Percentiles rank a stretch among this genome's conserved stretches.
These are phyloP conservation scores for Intellagama lesueurii DNA, from an alignment of 2,797 vertebrate genomes.

Conservation along the genomic window DNA sequence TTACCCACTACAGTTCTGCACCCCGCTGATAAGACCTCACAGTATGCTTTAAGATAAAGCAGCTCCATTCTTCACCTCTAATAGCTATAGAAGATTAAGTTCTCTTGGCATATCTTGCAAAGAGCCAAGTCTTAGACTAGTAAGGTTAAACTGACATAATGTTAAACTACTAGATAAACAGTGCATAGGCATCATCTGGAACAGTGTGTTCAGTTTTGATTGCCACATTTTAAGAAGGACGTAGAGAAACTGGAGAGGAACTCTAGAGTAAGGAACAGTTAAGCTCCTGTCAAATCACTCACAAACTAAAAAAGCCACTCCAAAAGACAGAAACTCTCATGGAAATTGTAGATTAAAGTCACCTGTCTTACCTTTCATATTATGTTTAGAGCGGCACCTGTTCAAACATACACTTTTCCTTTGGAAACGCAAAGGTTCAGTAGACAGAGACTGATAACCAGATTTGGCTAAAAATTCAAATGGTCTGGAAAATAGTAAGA, in stretches of 20 bases:
- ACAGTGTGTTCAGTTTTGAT: constrained; percentile 18
- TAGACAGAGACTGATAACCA: not conserved
- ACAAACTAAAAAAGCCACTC: not conserved
- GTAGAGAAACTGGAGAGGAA: constrained; percentile 1
- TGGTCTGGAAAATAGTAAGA: not conserved
- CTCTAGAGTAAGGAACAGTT: not conserved
- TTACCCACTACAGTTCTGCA: not conserved
- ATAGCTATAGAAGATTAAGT: not conserved
- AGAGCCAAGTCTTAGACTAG: not conserved
- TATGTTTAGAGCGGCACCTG: too few relatives aligned
- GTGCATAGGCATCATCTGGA: constrained; percentile 35
- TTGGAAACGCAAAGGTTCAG: not conserved
- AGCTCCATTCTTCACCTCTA: constrained; percentile 20
- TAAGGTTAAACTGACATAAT: constrained; percentile 36
- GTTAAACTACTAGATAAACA: constrained; percentile 33
- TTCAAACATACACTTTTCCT: not conserved
- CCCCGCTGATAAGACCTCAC: not conserved
- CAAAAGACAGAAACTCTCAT: not conserved
- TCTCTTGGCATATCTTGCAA: constrained; percentile 18
- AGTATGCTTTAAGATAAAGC: constrained; percentile 16
- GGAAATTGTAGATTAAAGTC: not conserved
- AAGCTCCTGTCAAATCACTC: not conserved
- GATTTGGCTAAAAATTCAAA: not conserved
- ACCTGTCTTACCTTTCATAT: not conserved
- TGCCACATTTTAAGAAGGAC: constrained; percentile 11